Conservation (phyloP, 1,140 invertebrate genomes). For the Euura saliciscinereae region DNA sequence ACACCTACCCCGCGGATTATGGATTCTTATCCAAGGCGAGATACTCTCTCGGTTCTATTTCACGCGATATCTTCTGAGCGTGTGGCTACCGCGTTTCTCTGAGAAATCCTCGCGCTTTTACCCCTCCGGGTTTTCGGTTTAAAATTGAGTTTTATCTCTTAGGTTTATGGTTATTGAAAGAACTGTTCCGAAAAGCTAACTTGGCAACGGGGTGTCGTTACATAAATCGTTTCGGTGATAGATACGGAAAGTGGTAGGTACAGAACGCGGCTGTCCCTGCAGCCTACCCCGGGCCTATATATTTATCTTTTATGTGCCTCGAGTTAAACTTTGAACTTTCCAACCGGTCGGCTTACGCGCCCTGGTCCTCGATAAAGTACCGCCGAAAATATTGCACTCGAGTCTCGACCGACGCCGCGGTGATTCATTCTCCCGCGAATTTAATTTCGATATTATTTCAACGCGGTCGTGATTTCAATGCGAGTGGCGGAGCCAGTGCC, state of each 20-base stretch:
- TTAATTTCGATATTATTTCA: too few relatives aligned
- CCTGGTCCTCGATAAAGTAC: too few relatives aligned
- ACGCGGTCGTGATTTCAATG: too few relatives aligned
- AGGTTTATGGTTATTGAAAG: conserved; percentile 16
- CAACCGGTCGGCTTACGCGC: neutral
- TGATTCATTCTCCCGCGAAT: too few relatives aligned
- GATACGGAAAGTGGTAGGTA: neutral
- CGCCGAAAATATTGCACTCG: too few relatives aligned
- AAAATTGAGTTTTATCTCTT: conserved; percentile 16
- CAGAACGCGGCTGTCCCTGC: too few relatives aligned
- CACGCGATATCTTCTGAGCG: neutral
- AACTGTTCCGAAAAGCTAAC: conserved; percentile 13
- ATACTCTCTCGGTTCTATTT: neutral
- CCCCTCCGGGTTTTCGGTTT: neutral
- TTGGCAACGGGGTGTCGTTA: conserved; percentile 13
- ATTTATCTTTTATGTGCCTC: neutral
- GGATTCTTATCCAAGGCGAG: neutral
- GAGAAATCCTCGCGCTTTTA: neutral
- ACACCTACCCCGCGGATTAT: too few relatives aligned
- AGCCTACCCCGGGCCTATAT: neutral
- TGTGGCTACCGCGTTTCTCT: neutral
- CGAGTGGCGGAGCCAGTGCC: too few relatives aligned
- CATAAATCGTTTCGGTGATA: conserved; percentile 10
- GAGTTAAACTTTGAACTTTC: conserved; percentile 5
- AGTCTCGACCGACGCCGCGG: too few relatives aligned